Percentiles rank a stretch among this genome's conserved stretches.
These are phyloP conservation scores for Apodemus speciosus DNA, from an alignment of 2,113 vertebrate species.

Conservation along the genomic window DNA sequence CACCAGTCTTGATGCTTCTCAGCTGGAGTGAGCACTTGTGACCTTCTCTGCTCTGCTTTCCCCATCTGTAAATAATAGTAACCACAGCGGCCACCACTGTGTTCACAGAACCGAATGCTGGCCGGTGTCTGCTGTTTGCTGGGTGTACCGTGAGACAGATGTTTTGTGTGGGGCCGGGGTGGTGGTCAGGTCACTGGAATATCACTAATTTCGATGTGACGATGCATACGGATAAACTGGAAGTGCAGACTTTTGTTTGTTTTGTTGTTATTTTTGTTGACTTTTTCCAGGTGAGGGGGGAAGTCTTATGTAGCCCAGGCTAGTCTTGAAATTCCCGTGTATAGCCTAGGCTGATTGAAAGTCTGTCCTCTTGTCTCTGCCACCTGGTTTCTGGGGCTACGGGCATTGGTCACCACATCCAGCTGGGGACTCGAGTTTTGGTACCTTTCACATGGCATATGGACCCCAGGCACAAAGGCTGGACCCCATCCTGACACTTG, in stretches of 20 bases:
- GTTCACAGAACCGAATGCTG: fast-evolving
- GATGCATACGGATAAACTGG: not conserved
- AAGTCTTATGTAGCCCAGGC: not conserved
- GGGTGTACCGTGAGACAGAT: fast-evolving
- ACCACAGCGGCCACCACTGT: fast-evolving
- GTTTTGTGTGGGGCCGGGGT: not conserved
- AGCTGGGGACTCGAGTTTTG: not conserved
- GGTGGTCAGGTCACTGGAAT: fast-evolving
- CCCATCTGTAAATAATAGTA: fast-evolving
- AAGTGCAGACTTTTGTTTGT: not conserved
- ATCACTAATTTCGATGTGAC: not conserved
- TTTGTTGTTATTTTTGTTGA: not conserved
- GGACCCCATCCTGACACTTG: fast-evolving
- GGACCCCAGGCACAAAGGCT: fast-evolving
- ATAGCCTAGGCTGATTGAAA: not conserved
- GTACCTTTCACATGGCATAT: not conserved
- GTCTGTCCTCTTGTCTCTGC: not conserved
- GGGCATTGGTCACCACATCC: not conserved
- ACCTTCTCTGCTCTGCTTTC: not conserved
- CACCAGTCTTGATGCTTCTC: not conserved
- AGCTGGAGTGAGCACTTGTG: fast-evolving
- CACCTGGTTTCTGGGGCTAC: not conserved
- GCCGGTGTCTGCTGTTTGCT: not conserved
- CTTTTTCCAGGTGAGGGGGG: not conserved
- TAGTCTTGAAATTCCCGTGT: not conserved